These are phyloP conservation scores for Leucoraja erinaceus DNA, from an alignment of 2,113 vertebrate species.

Conservation along the genomic window DNA sequence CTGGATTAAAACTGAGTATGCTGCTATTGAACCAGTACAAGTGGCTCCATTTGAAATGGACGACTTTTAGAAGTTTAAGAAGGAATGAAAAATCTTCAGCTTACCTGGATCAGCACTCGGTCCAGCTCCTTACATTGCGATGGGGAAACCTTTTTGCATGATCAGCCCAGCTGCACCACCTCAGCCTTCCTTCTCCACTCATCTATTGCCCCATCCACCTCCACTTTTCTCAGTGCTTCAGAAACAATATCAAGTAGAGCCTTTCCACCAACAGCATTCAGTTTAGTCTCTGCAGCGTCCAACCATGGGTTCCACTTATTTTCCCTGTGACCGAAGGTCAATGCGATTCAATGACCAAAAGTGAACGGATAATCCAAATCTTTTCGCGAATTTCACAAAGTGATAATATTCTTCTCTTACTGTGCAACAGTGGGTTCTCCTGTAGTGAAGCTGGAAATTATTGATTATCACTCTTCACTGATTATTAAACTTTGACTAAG, in stretches of 20 bases:
- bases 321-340: not conserved
- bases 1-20: not conserved
- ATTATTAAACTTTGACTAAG: not conserved
- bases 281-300: too few species aligned
- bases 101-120: not conserved
- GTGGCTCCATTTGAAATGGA: not conserved
- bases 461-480: not conserved
- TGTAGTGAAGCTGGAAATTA: not conserved
- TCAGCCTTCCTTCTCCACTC: not conserved
- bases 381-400: not conserved
- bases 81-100: not conserved
- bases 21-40: not conserved
- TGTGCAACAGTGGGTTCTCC: not conserved
- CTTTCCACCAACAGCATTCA: not conserved
- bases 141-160: not conserved
- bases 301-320: not conserved
- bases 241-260: not conserved
- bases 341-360: not conserved
- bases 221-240: not conserved
- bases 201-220: not conserved
- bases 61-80: not conserved
- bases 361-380: not conserved
- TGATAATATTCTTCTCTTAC: not conserved
- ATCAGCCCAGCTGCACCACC: not conserved
- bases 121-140: not conserved